A percentile compares a stretch with the other conserved stretches of the same genome.
Conservation (phyloP, 1,140 invertebrate genomes). For the Globodera ellingtonae region DNA sequence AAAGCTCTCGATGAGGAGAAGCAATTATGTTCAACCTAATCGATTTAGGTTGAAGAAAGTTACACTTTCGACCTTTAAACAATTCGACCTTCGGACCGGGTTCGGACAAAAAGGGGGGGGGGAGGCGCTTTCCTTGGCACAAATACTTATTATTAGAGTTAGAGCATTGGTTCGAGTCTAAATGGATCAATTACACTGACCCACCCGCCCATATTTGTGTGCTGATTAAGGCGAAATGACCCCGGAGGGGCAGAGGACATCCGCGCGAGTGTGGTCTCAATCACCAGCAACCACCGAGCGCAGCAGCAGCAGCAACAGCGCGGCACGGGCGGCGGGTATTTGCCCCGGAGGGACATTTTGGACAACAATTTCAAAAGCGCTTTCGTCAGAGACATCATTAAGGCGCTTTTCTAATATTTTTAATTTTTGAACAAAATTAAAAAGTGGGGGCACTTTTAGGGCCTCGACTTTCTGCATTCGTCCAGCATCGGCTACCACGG, state of each 20-base stretch:
- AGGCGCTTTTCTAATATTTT: slow-evolving; percentile 23
- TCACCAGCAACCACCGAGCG: not conserved
- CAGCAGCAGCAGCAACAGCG: not conserved
- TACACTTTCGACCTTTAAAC: too few relatives aligned
- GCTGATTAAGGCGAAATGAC: not conserved
- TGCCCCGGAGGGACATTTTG: slow-evolving; percentile 19
- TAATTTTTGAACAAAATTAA: not conserved
- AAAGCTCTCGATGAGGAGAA: too few relatives aligned
- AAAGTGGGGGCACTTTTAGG: slow-evolving; percentile 26
- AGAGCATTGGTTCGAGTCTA: too few relatives aligned
- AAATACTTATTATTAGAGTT: too few relatives aligned
- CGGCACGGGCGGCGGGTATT: not conserved
- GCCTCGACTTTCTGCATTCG: slow-evolving; percentile 50
- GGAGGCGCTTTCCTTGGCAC: too few relatives aligned
- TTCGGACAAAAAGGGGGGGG: too few relatives aligned
- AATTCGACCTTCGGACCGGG: too few relatives aligned
- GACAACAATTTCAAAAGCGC: slow-evolving; percentile 54
- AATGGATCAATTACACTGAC: too few relatives aligned
- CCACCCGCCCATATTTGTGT: too few relatives aligned
- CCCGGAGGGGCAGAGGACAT: not conserved
- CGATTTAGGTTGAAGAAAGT: too few relatives aligned
- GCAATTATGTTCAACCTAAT: too few relatives aligned
- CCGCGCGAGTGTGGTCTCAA: slow-evolving; percentile 20
- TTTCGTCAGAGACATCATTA: slow-evolving; percentile 56
- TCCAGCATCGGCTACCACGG: slow-evolving; percentile 52